Evolutionary conservation across 2,888 invertebrate species (phyloP).

Genomic region (Bimastos eiseni): DNA sequence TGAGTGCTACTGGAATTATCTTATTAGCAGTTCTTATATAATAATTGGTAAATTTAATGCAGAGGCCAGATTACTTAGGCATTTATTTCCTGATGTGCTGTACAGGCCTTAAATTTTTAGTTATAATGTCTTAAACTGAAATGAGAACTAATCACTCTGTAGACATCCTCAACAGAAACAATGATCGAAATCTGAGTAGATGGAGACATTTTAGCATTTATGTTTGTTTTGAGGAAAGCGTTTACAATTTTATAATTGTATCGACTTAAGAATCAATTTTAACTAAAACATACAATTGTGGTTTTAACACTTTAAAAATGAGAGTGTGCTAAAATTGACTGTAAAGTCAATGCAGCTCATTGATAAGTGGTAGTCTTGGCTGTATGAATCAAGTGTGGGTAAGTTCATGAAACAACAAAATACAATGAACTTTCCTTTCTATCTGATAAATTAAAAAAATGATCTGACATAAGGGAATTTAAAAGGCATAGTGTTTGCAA

Average conservation of each 20-base stretch:
- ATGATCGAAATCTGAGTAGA: not conserved
- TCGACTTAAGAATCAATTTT: not conserved
- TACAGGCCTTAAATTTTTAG: not conserved
- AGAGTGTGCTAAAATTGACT: too few species aligned
- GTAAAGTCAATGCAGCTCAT: too few species aligned
- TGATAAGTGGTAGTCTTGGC: too few species aligned
- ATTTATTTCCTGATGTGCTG: not conserved
- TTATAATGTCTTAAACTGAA: not conserved
- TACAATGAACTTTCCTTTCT: not conserved
- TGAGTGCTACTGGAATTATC: constrained; percentile 51
- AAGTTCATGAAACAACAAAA: not conserved
- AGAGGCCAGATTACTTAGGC: not conserved
- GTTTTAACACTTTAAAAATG: too few species aligned
- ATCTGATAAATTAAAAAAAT: not conserved
- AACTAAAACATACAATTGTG: not conserved
- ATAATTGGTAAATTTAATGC: not conserved
- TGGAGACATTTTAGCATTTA: not conserved
- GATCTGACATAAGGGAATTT: not conserved
- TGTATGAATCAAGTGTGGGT: not conserved
- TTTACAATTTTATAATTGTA: not conserved
- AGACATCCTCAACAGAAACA: not conserved
- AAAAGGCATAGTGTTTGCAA: not conserved
- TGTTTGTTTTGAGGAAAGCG: not conserved
- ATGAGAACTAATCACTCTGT: not conserved
- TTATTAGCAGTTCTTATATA: not conserved